Percentiles rank a stretch among this genome's conserved stretches.
Conservation (phyloP, 2,113 vertebrate genomes). For the Dicerorhinus sumatrensis region DNA sequence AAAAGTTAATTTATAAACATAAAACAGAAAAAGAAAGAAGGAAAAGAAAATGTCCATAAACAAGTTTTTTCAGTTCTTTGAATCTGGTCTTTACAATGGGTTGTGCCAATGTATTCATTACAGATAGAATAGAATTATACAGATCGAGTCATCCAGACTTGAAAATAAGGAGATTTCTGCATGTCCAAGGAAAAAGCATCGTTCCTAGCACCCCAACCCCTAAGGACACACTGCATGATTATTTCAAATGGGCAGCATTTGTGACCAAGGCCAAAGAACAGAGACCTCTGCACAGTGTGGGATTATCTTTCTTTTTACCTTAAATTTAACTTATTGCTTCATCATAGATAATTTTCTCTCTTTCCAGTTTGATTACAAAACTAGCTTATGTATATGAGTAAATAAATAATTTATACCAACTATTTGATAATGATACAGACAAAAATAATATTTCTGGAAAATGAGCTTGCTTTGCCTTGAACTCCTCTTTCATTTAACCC, state of each 20-base stretch:
- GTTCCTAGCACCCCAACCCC: not conserved
- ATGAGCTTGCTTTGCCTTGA: not conserved
- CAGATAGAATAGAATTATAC: not conserved
- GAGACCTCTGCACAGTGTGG: not conserved
- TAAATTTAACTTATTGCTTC: not conserved
- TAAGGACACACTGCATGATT: not conserved
- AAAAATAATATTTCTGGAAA: slow-evolving; percentile 12
- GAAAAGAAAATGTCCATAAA: not conserved
- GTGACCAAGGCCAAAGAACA: not conserved
- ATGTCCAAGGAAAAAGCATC: not conserved
- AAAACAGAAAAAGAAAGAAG: not conserved
- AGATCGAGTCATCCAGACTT: not conserved
- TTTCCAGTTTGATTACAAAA: slow-evolving; percentile 35
- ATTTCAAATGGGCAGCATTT: not conserved
- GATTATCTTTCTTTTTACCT: not conserved
- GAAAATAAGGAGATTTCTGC: not conserved
- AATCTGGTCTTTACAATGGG: not conserved
- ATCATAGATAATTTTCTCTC: not conserved
- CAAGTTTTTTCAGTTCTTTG: not conserved
- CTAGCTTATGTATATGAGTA: not conserved
- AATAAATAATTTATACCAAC: not conserved
- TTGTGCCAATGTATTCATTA: not conserved
- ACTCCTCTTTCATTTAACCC: slow-evolving; percentile 1
- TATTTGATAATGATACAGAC: not conserved
- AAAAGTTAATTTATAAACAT: not conserved